Evolutionary conservation across 2,888 invertebrate species (phyloP).

Genomic region (Caenorhabditis drosophilae): DNA sequence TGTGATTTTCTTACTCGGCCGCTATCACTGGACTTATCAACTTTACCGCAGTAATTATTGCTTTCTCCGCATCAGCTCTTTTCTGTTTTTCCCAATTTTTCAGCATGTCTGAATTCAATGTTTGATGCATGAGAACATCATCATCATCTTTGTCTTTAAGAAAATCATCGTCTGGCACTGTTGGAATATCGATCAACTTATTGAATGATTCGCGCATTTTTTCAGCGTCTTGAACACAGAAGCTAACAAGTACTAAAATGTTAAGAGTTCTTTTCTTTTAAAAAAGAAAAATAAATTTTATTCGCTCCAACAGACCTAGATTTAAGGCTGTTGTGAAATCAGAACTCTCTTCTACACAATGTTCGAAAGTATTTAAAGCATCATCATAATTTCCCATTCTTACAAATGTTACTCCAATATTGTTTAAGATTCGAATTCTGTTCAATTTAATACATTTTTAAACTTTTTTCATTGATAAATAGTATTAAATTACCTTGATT

Average conservation of each 20-base stretch:
- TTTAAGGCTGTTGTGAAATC: conserved; percentile 86
- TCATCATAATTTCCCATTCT: conserved; percentile 95
- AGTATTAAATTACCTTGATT: too few relatives aligned
- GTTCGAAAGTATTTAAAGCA: conserved; percentile 93
- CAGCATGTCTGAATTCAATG: conserved; percentile 81
- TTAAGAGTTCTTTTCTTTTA: conserved; percentile 74
- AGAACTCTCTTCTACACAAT: conserved; percentile 93
- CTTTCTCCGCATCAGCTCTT: conserved; percentile 80
- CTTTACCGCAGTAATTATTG: conserved; percentile 84
- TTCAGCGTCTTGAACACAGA: conserved; percentile 75
- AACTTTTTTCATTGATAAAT: too few relatives aligned
- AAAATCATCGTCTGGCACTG: conserved; percentile 79
- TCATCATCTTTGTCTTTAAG: conserved; percentile 33
- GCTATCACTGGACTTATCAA: conserved; percentile 86
- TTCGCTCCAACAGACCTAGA: conserved; percentile 71
- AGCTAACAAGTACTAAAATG: conserved; percentile 73
- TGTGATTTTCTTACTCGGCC: conserved; percentile 62
- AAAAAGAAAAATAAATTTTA: conserved; percentile 72
- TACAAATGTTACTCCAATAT: conserved; percentile 91
- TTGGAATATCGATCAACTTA: conserved; percentile 84
- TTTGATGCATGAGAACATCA: conserved; percentile 71
- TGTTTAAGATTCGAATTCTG: conserved; percentile 92
- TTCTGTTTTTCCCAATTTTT: conserved; percentile 77
- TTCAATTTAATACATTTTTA: too few relatives aligned
- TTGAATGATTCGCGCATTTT: conserved; percentile 91